Percentiles rank a stretch among this genome's conserved stretches.
These are phyloP conservation scores for Busseola fusca DNA, from an alignment of 2,888 invertebrate genomes.

Conservation along the genomic window DNA sequence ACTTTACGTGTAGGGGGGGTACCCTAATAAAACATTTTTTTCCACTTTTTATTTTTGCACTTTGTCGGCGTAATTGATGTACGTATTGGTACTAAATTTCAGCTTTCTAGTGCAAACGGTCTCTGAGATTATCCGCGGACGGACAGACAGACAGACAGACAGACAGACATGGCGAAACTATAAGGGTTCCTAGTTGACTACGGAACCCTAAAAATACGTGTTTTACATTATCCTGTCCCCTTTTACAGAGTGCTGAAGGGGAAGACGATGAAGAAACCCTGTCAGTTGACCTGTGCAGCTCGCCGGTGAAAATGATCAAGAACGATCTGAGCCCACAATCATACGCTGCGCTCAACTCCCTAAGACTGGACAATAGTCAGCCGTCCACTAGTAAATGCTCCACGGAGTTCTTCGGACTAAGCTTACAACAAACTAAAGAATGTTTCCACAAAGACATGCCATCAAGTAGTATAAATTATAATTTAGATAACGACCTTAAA, in stretches of 20 bases:
- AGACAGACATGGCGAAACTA: too few relatives aligned
- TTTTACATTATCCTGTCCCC: background rate
- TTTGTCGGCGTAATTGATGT: too few relatives aligned
- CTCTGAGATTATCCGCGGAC: too few relatives aligned
- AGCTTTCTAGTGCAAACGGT: too few relatives aligned
- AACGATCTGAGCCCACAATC: constrained; percentile 79
- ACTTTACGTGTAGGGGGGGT: too few relatives aligned
- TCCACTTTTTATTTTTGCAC: too few relatives aligned
- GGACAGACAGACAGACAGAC: too few relatives aligned
- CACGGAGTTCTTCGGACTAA: constrained; percentile 78
- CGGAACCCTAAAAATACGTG: too few relatives aligned
- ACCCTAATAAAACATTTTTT: too few relatives aligned
- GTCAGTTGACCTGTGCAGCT: constrained; percentile 85
- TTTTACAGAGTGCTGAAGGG: constrained; percentile 83
- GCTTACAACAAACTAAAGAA: constrained; percentile 80
- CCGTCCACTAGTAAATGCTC: constrained; percentile 72
- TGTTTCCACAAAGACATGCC: constrained; percentile 82
- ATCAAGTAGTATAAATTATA: constrained; percentile 83
- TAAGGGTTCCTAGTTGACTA: too few relatives aligned
- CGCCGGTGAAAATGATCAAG: constrained; percentile 77
- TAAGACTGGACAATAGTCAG: constrained; percentile 64
- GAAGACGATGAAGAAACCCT: constrained; percentile 90
- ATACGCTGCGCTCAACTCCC: constrained; percentile 53
- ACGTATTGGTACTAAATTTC: too few relatives aligned
- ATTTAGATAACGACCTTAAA: constrained; percentile 74